A percentile compares a stretch with the other conserved stretches of the same genome.
These are phyloP conservation scores for Toxostoma redivivum DNA, from an alignment of 2,113 vertebrate species.

Conservation along the genomic window DNA sequence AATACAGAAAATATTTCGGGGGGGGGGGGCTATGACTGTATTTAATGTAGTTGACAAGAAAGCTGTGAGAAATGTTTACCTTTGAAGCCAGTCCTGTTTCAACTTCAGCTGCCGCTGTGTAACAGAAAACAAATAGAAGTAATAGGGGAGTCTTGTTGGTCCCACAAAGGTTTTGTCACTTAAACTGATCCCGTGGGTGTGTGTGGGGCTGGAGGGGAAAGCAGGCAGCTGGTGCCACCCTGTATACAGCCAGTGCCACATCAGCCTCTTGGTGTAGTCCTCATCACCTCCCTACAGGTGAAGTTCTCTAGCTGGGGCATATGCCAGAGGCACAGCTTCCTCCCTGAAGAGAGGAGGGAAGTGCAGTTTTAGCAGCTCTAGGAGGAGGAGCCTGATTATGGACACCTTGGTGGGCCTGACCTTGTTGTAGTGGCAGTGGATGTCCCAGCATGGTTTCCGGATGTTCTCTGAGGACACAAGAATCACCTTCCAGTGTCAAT, in stretches of 20 bases:
- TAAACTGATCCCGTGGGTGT: background rate
- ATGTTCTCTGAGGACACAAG: background rate
- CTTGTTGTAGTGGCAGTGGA: background rate
- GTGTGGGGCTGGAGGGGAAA: background rate
- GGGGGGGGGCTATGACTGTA: background rate
- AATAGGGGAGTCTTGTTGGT: background rate
- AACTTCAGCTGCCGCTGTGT: background rate
- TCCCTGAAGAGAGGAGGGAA: background rate
- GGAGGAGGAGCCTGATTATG: background rate
- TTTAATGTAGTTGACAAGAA: slow-evolving; percentile 44
- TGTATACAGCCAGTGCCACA: background rate
- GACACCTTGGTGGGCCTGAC: background rate
- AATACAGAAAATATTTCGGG: slow-evolving; percentile 78
- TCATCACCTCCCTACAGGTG: fast-evolving
- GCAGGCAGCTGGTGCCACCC: background rate
- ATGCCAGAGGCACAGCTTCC: background rate
- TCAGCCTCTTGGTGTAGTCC: fast-evolving
- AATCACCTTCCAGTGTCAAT: background rate
- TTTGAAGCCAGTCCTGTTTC: slow-evolving; percentile 27
- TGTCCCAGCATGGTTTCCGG: background rate
- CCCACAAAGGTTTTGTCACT: background rate
- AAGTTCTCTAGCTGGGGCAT: fast-evolving
- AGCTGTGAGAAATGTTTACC: slow-evolving; percentile 40
- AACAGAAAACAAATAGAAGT: background rate
- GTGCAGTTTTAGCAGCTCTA: background rate